Percentiles rank a stretch among this genome's conserved stretches.
These are phyloP conservation scores for Cinclus cinclus DNA, from an alignment of 2,113 vertebrate species.

Conservation along the genomic window DNA sequence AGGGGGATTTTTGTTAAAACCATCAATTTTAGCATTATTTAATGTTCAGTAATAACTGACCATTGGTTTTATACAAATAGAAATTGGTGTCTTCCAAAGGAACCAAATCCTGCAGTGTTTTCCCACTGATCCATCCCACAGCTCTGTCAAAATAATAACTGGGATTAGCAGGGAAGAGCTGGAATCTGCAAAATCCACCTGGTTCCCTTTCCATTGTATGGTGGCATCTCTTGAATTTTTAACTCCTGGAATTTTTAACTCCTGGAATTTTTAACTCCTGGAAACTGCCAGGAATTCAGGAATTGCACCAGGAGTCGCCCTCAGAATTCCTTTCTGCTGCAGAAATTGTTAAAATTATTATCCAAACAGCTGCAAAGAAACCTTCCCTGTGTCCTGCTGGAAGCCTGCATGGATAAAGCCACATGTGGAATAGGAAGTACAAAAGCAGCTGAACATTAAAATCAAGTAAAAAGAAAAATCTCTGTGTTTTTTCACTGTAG, in stretches of 20 bases:
- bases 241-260: not conserved
- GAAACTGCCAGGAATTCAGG: not conserved
- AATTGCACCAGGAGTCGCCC: not conserved
- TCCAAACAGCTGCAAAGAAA: not conserved
- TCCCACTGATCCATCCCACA: not conserved
- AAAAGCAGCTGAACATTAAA: not conserved
- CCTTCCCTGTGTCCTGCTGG: not conserved
- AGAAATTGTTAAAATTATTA: not conserved
- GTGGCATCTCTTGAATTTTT: not conserved
- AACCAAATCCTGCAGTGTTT: not conserved
- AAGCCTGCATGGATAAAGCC: not conserved
- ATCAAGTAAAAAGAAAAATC: not conserved
- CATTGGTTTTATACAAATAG: not conserved
- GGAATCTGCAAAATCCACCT: not conserved
- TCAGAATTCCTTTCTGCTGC: not conserved
- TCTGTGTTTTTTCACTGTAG: accelerated
- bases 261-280: not conserved
- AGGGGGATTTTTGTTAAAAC: not conserved
- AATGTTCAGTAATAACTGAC: not conserved
- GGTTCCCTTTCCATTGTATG: not conserved
- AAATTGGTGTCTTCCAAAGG: not conserved
- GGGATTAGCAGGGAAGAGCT: not conserved
- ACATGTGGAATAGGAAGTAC: accelerated
- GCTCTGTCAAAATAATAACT: not conserved
- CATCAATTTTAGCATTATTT: not conserved